phyloP scores from a whole-genome alignment of 2,888 invertebrate species.

The Gisinianus flammeolus region DNA sequence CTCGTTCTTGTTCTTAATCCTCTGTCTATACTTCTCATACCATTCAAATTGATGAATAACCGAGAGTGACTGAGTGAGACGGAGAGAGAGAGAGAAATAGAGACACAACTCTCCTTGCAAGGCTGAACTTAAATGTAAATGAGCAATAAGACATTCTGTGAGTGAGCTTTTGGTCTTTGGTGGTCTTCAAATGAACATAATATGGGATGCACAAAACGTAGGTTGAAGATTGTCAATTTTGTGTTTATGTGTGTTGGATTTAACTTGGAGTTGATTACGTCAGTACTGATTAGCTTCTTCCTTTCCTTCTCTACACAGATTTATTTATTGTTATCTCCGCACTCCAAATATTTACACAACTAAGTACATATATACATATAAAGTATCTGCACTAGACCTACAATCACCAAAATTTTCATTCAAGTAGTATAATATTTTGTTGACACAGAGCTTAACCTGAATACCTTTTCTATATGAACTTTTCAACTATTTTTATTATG shows the following conservation, averaged over 20 bases:
- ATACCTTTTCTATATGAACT: no score
- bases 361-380: not conserved
- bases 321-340: conserved; percentile 6
- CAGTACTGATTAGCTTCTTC: conserved; percentile 20
- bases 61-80: not conserved
- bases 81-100: not conserved
- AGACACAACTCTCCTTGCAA: not conserved
- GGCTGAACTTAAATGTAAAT: conserved; percentile 3
- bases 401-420: no score
- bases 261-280: conserved; percentile 2
- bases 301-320: not conserved
- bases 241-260: no score
- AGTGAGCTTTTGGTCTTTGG: not conserved
- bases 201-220: not conserved
- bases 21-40: not conserved
- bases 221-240: not conserved
- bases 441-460: no score
- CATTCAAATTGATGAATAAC: not conserved
- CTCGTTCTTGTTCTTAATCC: conserved; percentile 8
- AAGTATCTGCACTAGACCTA: conserved; percentile 9
- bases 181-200: not conserved
- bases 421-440: no score
- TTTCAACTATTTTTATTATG: no score
- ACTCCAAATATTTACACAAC: conserved; percentile 11
- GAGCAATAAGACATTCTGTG: not conserved